These are phyloP conservation scores for Melopsittacus undulatus DNA, from an alignment of 2,797 vertebrate genomes.

Conservation along the genomic window DNA sequence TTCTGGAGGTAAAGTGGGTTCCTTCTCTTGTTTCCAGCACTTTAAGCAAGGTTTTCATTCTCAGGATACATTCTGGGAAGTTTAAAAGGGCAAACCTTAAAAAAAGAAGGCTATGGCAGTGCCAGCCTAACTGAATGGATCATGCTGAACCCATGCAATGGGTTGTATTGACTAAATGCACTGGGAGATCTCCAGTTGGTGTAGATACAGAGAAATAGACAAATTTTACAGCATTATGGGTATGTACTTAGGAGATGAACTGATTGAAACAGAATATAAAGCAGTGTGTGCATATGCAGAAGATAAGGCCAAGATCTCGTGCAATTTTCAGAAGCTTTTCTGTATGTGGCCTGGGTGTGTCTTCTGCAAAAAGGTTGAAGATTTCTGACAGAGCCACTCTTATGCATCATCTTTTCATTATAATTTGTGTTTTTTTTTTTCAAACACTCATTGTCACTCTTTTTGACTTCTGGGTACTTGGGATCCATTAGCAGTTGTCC, in stretches of 20 bases:
- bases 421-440: neutral
- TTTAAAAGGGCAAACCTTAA: neutral
- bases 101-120: neutral
- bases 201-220: neutral
- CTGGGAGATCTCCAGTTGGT: neutral
- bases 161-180: neutral
- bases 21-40: neutral
- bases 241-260: neutral
- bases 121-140: neutral
- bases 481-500: neutral
- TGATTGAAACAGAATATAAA: neutral
- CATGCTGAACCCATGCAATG: neutral
- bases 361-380: neutral
- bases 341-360: neutral
- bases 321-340: neutral
- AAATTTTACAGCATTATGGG: neutral
- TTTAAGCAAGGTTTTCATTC: neutral
- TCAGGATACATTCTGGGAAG: neutral
- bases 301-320: fast-evolving
- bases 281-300: fast-evolving
- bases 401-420: neutral
- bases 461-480: neutral
- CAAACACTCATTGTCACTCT: fast-evolving
- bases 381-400: neutral
- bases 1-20: constrained; percentile 86